Conservation (phyloP, 1,140 invertebrate genomes). For the Berghia stephanieae region DNA sequence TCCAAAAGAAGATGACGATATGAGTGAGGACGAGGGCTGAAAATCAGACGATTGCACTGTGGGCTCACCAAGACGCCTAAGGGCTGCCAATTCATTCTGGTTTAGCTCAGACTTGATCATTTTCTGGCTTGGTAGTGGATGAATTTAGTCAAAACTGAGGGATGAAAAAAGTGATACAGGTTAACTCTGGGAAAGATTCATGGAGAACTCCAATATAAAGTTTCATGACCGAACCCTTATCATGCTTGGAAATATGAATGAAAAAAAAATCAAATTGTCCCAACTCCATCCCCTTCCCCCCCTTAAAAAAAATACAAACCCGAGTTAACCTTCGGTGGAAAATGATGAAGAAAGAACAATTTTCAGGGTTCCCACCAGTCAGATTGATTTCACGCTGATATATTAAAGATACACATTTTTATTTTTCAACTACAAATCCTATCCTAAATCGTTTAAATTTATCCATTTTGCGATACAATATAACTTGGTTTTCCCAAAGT, state of each 20-base stretch:
- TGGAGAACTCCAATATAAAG: not conserved
- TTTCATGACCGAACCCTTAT: not conserved
- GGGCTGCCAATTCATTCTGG: constrained; percentile 35
- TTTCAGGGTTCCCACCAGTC: too few relatives aligned
- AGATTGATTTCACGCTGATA: too few relatives aligned
- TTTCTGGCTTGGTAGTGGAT: constrained; percentile 33
- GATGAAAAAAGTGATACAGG: not conserved
- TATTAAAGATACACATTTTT: too few relatives aligned
- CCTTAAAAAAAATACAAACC: too few relatives aligned
- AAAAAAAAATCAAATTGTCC: too few relatives aligned
- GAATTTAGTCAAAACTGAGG: not conserved
- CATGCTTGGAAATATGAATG: too few relatives aligned
- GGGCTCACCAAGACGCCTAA: constrained; percentile 27
- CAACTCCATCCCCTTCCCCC: too few relatives aligned
- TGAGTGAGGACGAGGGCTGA: constrained; percentile 21
- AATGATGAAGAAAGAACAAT: not conserved
- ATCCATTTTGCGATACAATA: too few relatives aligned
- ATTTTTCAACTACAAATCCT: too few relatives aligned
- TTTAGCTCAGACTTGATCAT: constrained; percentile 43
- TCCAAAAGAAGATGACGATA: constrained; percentile 18
- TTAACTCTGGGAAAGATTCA: not conserved
- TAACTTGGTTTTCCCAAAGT: too few relatives aligned
- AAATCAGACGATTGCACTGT: not conserved
- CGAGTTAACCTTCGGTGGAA: constrained; percentile 6
- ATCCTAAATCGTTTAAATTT: too few relatives aligned